Conservation (phyloP, 2,797 vertebrate genomes). For the Monodelphis domestica region DNA sequence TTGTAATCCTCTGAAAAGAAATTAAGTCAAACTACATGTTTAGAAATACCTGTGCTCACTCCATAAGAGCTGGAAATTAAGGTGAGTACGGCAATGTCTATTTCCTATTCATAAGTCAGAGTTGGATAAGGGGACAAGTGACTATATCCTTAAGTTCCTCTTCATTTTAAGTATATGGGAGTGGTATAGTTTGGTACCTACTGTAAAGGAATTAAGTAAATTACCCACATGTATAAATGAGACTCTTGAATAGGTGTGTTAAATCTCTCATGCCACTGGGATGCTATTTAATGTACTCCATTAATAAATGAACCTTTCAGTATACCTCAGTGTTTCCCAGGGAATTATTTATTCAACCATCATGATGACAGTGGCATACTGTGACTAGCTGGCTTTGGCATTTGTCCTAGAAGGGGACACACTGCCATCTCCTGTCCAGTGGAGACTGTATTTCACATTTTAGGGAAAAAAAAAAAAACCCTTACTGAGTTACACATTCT, state of each 20-base stretch:
- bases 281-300: background rate
- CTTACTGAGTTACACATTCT: background rate
- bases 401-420: background rate
- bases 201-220: background rate
- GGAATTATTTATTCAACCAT: background rate
- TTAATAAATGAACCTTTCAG: constrained; percentile 2
- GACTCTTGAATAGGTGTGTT: background rate
- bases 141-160: background rate
- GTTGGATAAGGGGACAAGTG: background rate
- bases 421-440: background rate
- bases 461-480: background rate
- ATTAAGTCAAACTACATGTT: background rate
- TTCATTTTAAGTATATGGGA: background rate
- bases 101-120: background rate
- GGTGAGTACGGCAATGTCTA: background rate
- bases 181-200: background rate
- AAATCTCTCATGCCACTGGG: background rate
- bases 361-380: background rate
- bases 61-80: background rate
- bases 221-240: background rate
- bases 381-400: background rate
- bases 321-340: background rate
- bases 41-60: background rate
- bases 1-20: background rate
- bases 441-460: background rate